A percentile compares a stretch with the other conserved stretches of the same genome.
These are phyloP conservation scores for Sisor rabdophorus DNA, from an alignment of 2,113 vertebrate species.

Conservation along the genomic window DNA sequence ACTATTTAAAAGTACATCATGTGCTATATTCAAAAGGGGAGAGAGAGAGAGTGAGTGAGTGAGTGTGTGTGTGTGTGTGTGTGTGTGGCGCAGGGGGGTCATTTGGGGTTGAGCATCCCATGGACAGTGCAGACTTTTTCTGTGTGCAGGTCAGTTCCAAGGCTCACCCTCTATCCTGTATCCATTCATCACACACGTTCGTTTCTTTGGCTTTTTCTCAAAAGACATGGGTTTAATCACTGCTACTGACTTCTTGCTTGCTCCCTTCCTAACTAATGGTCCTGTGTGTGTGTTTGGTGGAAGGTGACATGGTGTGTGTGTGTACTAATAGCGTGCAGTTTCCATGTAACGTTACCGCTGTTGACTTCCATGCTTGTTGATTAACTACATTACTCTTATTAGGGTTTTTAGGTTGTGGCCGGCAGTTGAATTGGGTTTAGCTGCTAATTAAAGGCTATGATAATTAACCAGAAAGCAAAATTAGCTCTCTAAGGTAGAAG, in stretches of 20 bases:
- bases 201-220: neutral
- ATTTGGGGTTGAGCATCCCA: constrained; percentile 22
- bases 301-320: constrained; percentile 4
- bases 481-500: constrained; percentile 25
- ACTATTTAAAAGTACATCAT: neutral
- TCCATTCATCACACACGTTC: constrained; percentile 30
- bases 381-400: constrained; percentile 32
- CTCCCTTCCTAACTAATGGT: neutral
- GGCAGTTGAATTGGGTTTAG: constrained; percentile 15
- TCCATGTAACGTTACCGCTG: constrained; percentile 5
- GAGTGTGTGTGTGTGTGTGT: neutral
- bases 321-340: constrained; percentile 23
- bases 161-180: constrained; percentile 25
- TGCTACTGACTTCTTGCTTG: constrained; percentile 14
- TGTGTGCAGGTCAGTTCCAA: constrained; percentile 40
- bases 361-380: constrained; percentile 32
- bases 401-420: constrained; percentile 39
- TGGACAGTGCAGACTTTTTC: constrained; percentile 35
- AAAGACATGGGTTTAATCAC: constrained; percentile 23
- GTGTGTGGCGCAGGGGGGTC: neutral
- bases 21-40: neutral
- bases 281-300: constrained; percentile 22
- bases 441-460: constrained; percentile 41
- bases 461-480: constrained; percentile 36
- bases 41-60: no score